phyloP scores from a whole-genome alignment of 2,888 invertebrate species.

The Cremastinae sp. region DNA sequence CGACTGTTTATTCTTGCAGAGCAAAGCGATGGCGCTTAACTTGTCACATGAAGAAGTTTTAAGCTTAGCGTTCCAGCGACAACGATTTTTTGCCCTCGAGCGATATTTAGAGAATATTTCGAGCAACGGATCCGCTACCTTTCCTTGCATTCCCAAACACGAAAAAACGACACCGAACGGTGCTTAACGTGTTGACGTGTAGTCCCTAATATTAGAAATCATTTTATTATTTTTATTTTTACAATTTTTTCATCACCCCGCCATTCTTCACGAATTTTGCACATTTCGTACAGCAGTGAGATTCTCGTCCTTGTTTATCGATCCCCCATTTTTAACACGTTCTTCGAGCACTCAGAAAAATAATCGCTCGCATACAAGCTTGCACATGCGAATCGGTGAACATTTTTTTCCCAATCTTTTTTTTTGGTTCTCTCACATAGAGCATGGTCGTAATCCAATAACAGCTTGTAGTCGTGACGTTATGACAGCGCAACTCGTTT shows the following conservation, averaged over 20 bases:
- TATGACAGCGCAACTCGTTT: slow-evolving; percentile 43
- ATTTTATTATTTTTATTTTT: slow-evolving; percentile 5
- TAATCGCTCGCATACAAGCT: slow-evolving; percentile 39
- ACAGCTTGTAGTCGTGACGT: slow-evolving; percentile 54
- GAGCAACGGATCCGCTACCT: background rate
- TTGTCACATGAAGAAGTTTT: slow-evolving; percentile 45
- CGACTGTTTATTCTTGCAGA: slow-evolving; percentile 4
- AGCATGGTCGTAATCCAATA: slow-evolving; percentile 54
- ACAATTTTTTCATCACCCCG: slow-evolving; percentile 31
- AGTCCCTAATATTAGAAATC: slow-evolving; percentile 26
- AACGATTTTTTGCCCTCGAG: slow-evolving; percentile 7
- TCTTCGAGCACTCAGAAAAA: slow-evolving; percentile 46
- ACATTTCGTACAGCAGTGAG: slow-evolving; percentile 52
- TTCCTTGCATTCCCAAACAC: background rate
- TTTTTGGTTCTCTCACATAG: slow-evolving; percentile 19
- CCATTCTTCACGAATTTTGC: slow-evolving; percentile 56
- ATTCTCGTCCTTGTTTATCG: slow-evolving; percentile 21
- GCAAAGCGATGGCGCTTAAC: slow-evolving; percentile 60
- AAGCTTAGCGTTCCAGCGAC: slow-evolving; percentile 57
- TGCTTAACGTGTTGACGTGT: slow-evolving; percentile 65
- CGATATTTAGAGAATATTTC: no score
- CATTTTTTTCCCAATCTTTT: slow-evolving; percentile 26
- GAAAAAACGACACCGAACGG: slow-evolving; percentile 52
- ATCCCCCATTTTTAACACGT: slow-evolving; percentile 37
- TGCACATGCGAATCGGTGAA: slow-evolving; percentile 31